These are phyloP conservation scores for Thunnus thynnus DNA, from an alignment of 2,113 vertebrate genomes.

Conservation along the genomic window DNA sequence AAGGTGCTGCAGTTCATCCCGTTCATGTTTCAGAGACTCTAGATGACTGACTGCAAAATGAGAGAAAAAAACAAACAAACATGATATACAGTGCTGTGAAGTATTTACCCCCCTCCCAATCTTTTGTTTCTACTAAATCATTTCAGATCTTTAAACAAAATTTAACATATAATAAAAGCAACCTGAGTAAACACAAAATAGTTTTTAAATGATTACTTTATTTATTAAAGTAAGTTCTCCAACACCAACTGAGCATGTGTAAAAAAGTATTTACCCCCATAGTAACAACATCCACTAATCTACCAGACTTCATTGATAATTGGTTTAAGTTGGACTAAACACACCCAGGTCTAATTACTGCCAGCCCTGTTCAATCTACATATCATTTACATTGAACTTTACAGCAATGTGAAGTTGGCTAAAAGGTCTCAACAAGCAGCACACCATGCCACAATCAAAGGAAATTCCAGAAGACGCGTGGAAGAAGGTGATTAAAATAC, in stretches of 20 bases:
- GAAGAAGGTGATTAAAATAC: not conserved
- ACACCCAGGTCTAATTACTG: not conserved
- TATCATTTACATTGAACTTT: not conserved
- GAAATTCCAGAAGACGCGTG: not conserved
- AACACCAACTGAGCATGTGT: not conserved
- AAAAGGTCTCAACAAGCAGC: not conserved
- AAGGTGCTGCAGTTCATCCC: constrained; percentile 85
- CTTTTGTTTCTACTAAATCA: no score
- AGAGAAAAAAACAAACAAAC: not conserved
- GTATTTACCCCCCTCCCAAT: no score
- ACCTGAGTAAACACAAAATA: no score
- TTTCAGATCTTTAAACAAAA: no score
- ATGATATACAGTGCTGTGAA: no score
- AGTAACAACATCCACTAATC: not conserved
- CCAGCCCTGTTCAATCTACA: not conserved
- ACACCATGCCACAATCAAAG: not conserved
- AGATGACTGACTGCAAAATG: constrained; percentile 85
- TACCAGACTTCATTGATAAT: not conserved
- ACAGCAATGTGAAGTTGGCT: not conserved
- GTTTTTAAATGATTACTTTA: not conserved
- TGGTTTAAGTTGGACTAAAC: not conserved
- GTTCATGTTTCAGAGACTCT: constrained; percentile 90
- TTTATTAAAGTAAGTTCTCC: not conserved
- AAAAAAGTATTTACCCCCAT: not conserved
- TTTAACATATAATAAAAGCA: no score